Evolutionary conservation across 2,113 vertebrate species (phyloP).

Genomic region (Ascaphus truei): DNA sequence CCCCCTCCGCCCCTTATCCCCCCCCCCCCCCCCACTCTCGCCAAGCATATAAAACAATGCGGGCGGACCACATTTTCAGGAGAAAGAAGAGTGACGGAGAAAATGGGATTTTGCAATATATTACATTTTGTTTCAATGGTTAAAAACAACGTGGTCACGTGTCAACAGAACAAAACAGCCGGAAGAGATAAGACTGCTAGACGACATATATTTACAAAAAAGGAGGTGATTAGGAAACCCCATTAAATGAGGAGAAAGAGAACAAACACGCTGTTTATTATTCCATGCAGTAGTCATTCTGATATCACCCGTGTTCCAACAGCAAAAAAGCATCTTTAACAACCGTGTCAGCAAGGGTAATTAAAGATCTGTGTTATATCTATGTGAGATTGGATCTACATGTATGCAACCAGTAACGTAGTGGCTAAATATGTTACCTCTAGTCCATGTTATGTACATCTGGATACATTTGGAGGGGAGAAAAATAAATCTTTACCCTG

Average conservation of each 20-base stretch:
- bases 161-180: no score
- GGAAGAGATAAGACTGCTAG: no score
- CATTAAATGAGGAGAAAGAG: no score
- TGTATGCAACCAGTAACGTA: neutral
- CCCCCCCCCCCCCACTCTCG: neutral
- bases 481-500: slow-evolving; percentile 48
- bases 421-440: neutral
- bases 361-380: neutral
- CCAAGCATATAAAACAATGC: slow-evolving; percentile 65
- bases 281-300: no score
- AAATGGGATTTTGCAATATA: neutral
- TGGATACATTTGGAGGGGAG: slow-evolving; percentile 12
- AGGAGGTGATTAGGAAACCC: no score
- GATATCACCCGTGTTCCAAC: no score
- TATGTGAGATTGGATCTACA: no score
- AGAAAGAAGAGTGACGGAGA: slow-evolving; percentile 53
- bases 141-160: neutral
- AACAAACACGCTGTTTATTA: no score
- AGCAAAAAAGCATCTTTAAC: neutral
- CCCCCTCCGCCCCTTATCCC: no score
- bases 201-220: no score
- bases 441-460: neutral
- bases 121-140: neutral
- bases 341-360: neutral
- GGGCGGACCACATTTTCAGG: slow-evolving; percentile 50